Evolutionary conservation across 2,113 vertebrate species (phyloP).

Genomic region (Anarrhichthys ocellatus): DNA sequence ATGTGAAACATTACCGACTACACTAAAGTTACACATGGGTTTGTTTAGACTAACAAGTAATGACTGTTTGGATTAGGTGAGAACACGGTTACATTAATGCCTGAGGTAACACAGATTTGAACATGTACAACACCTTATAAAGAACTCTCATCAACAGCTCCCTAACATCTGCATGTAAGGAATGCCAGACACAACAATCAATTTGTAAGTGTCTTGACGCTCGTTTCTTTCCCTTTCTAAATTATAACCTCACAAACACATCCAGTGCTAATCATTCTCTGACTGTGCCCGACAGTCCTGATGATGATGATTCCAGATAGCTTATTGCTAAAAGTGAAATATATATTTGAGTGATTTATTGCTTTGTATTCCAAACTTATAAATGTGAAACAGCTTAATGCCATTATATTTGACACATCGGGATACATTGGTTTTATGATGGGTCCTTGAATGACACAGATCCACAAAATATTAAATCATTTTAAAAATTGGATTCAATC

Average conservation of each 20-base stretch:
- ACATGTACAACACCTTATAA: conserved; percentile 11
- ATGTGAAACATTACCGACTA: conserved; percentile 20
- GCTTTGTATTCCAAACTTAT: neutral
- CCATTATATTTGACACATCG: neutral
- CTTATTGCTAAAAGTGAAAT: conserved; percentile 5
- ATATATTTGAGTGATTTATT: conserved; percentile 26
- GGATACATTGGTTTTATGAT: conserved; percentile 1
- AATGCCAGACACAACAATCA: conserved; percentile 6
- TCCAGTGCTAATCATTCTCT: conserved; percentile 1
- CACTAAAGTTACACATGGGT: conserved; percentile 8
- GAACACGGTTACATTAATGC: conserved; percentile 28
- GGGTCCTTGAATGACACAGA: neutral
- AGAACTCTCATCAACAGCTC: conserved; percentile 12
- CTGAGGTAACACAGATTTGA: neutral
- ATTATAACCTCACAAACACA: conserved; percentile 15
- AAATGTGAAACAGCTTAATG: neutral
- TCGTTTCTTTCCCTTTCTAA: conserved; percentile 10
- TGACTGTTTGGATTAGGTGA: conserved; percentile 36
- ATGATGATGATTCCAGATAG: conserved; percentile 21
- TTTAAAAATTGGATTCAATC: neutral
- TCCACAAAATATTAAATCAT: conserved; percentile 16
- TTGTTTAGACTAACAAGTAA: conserved; percentile 24
- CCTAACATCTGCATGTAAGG: conserved; percentile 47
- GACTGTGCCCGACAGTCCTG: neutral
- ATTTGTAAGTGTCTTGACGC: neutral